Evolutionary conservation across 2,888 invertebrate genomes (phyloP).

Genomic region (Rhagium mordax): DNA sequence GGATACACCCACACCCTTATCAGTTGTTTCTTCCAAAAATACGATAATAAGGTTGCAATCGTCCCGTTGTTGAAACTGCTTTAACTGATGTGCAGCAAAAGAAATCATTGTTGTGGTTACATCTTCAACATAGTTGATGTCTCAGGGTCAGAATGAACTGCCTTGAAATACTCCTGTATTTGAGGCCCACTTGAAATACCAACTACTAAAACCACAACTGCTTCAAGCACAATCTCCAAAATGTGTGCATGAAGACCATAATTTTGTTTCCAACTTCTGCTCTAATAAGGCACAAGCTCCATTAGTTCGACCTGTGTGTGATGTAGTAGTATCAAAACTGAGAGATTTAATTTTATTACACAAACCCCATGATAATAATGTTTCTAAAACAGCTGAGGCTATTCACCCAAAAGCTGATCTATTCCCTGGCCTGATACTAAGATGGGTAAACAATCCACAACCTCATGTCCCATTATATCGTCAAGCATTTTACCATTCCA

Average conservation of each 20-base stretch:
- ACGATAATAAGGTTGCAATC: conserved; percentile 46
- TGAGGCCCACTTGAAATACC: conserved; percentile 29
- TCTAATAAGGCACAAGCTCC: conserved; percentile 36
- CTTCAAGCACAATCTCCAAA: conserved; percentile 41
- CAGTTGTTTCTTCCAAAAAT: conserved; percentile 14
- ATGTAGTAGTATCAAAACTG: conserved; percentile 42
- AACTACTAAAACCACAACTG: conserved; percentile 25
- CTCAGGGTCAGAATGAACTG: conserved; percentile 1
- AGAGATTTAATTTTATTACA: conserved; percentile 40
- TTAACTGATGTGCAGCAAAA: conserved; percentile 5
- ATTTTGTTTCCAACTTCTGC: conserved; percentile 26
- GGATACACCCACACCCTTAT: conserved; percentile 35
- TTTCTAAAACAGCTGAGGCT: not conserved
- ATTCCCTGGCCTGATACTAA: not conserved
- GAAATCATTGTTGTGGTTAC: not conserved
- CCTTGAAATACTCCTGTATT: conserved; percentile 2
- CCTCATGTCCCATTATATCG: too few species aligned
- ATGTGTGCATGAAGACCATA: conserved; percentile 40
- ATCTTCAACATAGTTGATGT: not conserved
- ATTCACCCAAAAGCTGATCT: not conserved
- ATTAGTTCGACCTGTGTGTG: conserved; percentile 28
- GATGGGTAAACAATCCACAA: not conserved
- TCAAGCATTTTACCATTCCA: too few species aligned
- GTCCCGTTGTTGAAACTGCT: conserved; percentile 41
- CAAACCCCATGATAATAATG: conserved; percentile 35